These are phyloP conservation scores for Phymanthus crucifer DNA, from an alignment of 92 coral and sea anemone species.

Conservation along the genomic window DNA sequence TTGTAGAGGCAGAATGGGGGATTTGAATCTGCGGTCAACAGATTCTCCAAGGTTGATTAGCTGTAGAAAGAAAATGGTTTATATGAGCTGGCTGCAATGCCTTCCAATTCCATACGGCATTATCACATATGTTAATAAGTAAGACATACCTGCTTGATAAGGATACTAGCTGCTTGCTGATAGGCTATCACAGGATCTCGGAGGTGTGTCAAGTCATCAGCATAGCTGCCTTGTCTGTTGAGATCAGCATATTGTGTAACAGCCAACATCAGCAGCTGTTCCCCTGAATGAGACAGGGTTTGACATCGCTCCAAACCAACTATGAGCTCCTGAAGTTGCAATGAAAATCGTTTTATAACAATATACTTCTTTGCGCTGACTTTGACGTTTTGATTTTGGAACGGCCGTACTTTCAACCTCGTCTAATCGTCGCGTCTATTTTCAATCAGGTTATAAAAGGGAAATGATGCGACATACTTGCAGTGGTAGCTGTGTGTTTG, in stretches of 20 bases:
- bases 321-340: slow-evolving; percentile 55
- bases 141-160: slow-evolving; percentile 72
- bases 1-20: slow-evolving; percentile 57
- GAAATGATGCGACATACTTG: too few species aligned
- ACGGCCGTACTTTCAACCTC: too few species aligned
- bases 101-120: too few species aligned
- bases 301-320: slow-evolving; percentile 61
- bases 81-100: too few species aligned
- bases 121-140: too few species aligned
- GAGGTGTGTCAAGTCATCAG: slow-evolving; percentile 50
- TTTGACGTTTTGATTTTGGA: too few species aligned
- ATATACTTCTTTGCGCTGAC: too few species aligned
- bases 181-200: slow-evolving; percentile 56
- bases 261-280: slow-evolving; percentile 53
- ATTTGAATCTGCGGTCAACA: slow-evolving; percentile 46
- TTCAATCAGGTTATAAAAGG: too few species aligned
- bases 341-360: neutral
- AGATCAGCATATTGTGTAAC: slow-evolving; percentile 79
- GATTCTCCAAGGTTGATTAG: slow-evolving; percentile 73
- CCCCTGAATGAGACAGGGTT: slow-evolving; percentile 76
- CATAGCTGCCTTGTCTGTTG: slow-evolving; percentile 40
- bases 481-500: too few species aligned
- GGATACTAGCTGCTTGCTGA: slow-evolving; percentile 62
- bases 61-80: slow-evolving; percentile 7
- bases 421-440: too few species aligned